Evolutionary conservation across 2,113 vertebrate species (phyloP).

Genomic region (Toxotes jaculatrix): DNA sequence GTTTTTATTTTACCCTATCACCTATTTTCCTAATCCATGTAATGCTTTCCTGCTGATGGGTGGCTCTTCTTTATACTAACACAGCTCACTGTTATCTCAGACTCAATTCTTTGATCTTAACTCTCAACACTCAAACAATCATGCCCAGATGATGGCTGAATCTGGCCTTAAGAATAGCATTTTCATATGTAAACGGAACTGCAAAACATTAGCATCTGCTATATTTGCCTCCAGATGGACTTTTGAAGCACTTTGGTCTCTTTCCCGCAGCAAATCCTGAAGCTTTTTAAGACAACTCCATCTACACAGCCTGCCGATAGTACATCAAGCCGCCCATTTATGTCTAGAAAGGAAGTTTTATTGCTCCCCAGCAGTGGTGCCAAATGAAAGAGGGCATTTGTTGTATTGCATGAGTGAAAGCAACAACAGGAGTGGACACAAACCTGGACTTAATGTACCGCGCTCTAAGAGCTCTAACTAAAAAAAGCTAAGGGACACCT

Average conservation of each 20-base stretch:
- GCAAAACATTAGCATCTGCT: constrained; percentile 56
- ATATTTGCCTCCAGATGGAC: constrained; percentile 56
- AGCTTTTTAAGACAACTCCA: constrained; percentile 43
- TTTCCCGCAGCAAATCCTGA: constrained; percentile 42
- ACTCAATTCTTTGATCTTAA: constrained; percentile 37
- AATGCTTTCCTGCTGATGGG: neutral
- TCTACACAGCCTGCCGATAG: constrained; percentile 21
- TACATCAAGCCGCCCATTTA: constrained; percentile 42
- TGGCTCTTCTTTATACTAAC: neutral
- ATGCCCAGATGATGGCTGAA: constrained; percentile 20
- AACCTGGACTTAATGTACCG: constrained; percentile 28
- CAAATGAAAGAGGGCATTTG: constrained; percentile 21
- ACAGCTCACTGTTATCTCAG: constrained; percentile 10
- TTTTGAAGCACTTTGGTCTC: constrained; percentile 54
- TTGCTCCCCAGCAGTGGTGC: constrained; percentile 16
- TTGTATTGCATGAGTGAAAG: constrained; percentile 32
- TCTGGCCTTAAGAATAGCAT: constrained; percentile 18
- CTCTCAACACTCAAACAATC: constrained; percentile 28
- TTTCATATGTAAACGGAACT: constrained; percentile 39
- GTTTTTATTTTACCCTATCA: constrained; percentile 32
- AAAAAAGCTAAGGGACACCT: constrained; percentile 13
- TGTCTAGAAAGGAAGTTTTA: constrained; percentile 36
- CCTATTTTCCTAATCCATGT: constrained; percentile 11
- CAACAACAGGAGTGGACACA: constrained; percentile 24
- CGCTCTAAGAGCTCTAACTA: constrained; percentile 30